Base-by-base conservation (phyloP, 2,888 invertebrate species). In the Bellardia pandia region DNA sequence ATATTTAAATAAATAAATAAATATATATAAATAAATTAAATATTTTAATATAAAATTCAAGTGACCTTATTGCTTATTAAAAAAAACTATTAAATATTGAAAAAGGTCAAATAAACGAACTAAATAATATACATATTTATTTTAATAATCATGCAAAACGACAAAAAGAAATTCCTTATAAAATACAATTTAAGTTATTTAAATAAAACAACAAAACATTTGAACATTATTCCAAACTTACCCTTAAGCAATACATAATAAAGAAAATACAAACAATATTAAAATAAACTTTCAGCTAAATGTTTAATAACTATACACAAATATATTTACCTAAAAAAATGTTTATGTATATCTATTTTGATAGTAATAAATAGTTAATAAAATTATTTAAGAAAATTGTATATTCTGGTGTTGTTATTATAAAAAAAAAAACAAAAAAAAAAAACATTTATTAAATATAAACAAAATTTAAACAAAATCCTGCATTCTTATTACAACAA, bases 331-430 rank as follows among this genome's bases (percentile, higher is more conserved):
- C 11, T 30, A 62, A 72, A 64, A 64, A 53, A 13, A 23, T 60
- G 40, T 69, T 53, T 56, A 64, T 64, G 53, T 69, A 45, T 56
- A 45, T 62, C 37, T 60, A 69, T 75, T 69, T 76, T 68, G 58
- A 51, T 62, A 69, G 53, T 66, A 60, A 53, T 69, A 62, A 62
- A 53, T 75, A 79, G 60, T 79, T 74, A 62, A 83, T 62, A 83
- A 56, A 45, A 51, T 51, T 62, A 30, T 11, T 64, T 62, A 51
- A 1, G 62, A 71, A 62, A 69, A 75, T 66, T 82, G 84, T 86
- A 81, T 58, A 82, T 88, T 88, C 75, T 85, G 74, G 79, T 85
- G 79, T 85, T 69, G 79, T 85, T 79, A 40, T 79, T 37, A 75
- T 11, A 85, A 68, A 75, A 58, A 45, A 45, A 6, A 37, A 37